These are phyloP conservation scores for Gonioctena quinquepunctata DNA, from an alignment of 1,140 invertebrate genomes.

Conservation along the genomic window DNA sequence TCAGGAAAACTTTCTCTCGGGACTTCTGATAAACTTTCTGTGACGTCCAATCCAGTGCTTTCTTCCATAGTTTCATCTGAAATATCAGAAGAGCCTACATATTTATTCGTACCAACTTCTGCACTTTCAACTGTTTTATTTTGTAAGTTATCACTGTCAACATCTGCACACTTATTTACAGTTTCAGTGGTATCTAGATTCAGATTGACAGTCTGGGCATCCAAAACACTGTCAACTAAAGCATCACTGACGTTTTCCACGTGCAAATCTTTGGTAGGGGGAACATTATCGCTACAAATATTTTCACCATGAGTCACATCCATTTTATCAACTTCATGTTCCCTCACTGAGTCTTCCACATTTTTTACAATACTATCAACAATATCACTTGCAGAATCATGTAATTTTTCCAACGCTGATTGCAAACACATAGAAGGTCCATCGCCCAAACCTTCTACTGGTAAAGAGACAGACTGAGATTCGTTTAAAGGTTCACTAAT, in stretches of 20 bases:
- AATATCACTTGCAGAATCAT: not conserved
- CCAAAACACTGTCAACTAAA: not conserved
- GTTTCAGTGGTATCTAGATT: conserved; percentile 24
- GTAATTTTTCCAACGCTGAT: conserved; percentile 6
- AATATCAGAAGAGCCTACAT: not conserved
- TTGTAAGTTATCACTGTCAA: not conserved
- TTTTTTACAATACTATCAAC: not conserved
- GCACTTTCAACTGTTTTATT: not conserved
- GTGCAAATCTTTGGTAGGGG: not conserved
- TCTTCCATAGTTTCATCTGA: conserved; percentile 2
- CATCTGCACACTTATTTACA: not conserved
- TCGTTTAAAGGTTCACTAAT: not conserved
- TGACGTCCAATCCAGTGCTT: not conserved
- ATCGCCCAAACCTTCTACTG: not conserved
- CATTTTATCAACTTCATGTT: not conserved
- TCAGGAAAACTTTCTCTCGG: conserved; percentile 5
- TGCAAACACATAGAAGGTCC: not conserved
- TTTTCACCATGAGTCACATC: not conserved
- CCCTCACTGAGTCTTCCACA: not conserved
- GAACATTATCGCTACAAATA: not conserved
- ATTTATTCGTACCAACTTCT: not conserved
- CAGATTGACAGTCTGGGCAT: conserved; percentile 24
- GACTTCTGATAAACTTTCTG: conserved; percentile 13
- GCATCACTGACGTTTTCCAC: not conserved
- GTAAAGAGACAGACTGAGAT: not conserved